A percentile compares a stretch with the other conserved stretches of the same genome.
phyloP scores from a whole-genome alignment of 2,797 vertebrate species.

The Eulemur albifrons region DNA sequence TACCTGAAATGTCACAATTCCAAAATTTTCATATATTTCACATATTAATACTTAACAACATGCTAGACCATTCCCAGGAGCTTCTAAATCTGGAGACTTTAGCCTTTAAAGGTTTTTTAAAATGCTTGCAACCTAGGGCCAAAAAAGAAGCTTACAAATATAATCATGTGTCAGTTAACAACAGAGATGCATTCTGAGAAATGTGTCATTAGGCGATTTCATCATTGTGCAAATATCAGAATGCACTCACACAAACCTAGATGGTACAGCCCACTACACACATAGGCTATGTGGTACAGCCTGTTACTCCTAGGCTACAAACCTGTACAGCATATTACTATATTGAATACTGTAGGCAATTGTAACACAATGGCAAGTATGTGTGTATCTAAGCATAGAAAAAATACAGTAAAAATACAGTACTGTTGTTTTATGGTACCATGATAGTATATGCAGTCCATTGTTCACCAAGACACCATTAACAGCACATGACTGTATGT shows the following conservation, averaged over 20 bases:
- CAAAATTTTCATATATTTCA: neutral
- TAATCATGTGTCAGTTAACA: neutral
- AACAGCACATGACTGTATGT: neutral
- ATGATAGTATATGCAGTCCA: neutral
- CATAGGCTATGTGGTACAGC: neutral
- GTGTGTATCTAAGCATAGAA: neutral
- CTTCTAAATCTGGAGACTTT: neutral
- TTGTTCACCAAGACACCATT: neutral
- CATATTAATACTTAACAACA: constrained; percentile 28
- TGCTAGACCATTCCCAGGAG: neutral
- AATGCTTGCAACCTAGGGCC: neutral
- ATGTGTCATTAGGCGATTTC: neutral
- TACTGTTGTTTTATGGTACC: neutral
- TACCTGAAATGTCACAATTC: constrained; percentile 13
- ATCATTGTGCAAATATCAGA: neutral
- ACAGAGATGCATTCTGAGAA: neutral
- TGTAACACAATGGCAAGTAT: neutral
- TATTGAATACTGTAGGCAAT: neutral
- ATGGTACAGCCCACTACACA: neutral
- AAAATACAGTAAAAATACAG: neutral
- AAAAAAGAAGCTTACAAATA: constrained; percentile 3
- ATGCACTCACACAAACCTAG: neutral
- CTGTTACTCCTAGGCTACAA: neutral
- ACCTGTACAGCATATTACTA: neutral
- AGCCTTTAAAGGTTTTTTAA: constrained; percentile 4